Conservation (phyloP, 2,888 invertebrate genomes). For the Himalopsyche tibetana region DNA sequence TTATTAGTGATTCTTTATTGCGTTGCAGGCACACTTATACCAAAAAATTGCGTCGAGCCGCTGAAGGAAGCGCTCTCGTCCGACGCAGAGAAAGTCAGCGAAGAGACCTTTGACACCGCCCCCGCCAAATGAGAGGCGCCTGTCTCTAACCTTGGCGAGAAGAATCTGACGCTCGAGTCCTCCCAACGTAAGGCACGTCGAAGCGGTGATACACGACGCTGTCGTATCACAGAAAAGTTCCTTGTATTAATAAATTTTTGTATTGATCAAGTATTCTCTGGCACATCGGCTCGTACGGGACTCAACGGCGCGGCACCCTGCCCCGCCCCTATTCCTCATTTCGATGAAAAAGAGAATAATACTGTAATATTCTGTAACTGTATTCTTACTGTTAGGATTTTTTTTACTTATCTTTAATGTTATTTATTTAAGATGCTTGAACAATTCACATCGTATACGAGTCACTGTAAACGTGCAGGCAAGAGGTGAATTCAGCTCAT, state of each 20-base stretch:
- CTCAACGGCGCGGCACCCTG: no score
- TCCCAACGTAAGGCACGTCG: background rate
- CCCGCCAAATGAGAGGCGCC: conserved; percentile 49
- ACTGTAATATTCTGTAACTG: no score
- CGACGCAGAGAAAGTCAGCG: conserved; percentile 89
- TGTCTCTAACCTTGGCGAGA: background rate
- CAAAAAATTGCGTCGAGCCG: conserved; percentile 90
- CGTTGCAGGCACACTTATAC: conserved; percentile 87
- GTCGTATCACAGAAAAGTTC: conserved; percentile 54
- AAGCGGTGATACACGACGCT: background rate
- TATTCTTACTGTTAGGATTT: conserved; percentile 11
- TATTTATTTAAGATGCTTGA: conserved; percentile 22
- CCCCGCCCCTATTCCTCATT: background rate
- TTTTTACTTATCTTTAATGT: background rate
- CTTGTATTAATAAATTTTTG: conserved; percentile 53
- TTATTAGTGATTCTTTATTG: background rate
- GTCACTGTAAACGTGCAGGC: no score
- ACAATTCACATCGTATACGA: background rate
- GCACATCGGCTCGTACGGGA: background rate
- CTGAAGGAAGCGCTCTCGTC: conserved; percentile 86
- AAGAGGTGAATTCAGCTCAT: no score
- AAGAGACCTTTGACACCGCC: conserved; percentile 78
- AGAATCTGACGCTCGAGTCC: conserved; percentile 14
- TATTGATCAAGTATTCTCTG: conserved; percentile 48
- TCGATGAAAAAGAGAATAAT: background rate